Percentiles rank a stretch among this genome's conserved stretches.
Conservation (phyloP, 2,888 invertebrate genomes). For the Lasioglossum morio region DNA sequence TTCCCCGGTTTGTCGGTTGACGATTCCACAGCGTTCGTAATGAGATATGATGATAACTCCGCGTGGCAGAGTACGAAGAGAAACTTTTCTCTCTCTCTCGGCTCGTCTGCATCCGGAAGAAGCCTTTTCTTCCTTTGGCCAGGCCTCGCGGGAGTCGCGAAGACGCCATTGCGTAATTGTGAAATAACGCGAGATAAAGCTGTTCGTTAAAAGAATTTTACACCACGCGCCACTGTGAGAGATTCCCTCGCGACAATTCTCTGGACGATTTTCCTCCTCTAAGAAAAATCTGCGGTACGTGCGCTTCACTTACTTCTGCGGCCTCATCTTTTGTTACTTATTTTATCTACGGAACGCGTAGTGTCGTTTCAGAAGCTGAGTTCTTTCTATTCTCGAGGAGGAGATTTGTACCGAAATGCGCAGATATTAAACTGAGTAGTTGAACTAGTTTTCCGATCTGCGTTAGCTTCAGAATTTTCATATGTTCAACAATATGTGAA, state of each 20-base stretch:
- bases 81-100: constrained; percentile 7
- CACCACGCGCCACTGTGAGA: background rate
- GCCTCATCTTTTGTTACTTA: background rate
- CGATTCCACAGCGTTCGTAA: background rate
- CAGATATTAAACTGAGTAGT: no score
- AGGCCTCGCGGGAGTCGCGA: background rate
- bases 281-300: constrained; percentile 1
- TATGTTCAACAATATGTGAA: no score
- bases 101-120: constrained; percentile 8
- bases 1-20: constrained; percentile 9
- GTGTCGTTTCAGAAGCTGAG: background rate
- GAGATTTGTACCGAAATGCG: background rate
- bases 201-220: constrained; percentile 30
- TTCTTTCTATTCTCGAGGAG: background rate
- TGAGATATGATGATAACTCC: constrained; percentile 26
- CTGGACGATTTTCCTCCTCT: background rate
- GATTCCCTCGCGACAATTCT: background rate
- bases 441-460: no score
- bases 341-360: background rate
- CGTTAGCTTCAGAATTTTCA: no score
- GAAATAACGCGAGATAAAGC: constrained; percentile 35
- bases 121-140: background rate
- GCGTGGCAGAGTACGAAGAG: background rate
- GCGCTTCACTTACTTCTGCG: background rate
- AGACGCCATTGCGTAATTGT: constrained; percentile 24